A percentile compares a stretch with the other conserved stretches of the same genome.
These are phyloP conservation scores for Achatina immaculata DNA, from an alignment of 1,140 invertebrate species.

Conservation along the genomic window DNA sequence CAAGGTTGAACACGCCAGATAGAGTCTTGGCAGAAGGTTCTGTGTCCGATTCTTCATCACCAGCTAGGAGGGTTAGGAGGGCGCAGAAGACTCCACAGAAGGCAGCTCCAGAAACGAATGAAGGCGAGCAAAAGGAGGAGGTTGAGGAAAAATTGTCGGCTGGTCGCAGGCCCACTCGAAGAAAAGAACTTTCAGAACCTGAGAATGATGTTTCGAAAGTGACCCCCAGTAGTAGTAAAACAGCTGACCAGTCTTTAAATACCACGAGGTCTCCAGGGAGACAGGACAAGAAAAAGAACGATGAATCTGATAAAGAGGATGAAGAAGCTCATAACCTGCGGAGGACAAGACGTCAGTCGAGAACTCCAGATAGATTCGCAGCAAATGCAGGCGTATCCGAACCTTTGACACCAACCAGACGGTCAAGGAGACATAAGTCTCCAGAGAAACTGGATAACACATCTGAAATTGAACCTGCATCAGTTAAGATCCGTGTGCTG, in stretches of 20 bases:
- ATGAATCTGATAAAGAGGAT: not conserved
- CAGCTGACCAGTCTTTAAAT: not conserved
- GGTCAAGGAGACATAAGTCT: not conserved
- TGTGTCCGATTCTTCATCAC: not conserved
- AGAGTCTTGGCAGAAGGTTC: too few species aligned
- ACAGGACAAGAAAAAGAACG: not conserved
- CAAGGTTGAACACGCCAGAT: not conserved
- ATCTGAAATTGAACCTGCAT: not conserved
- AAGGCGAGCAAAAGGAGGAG: not conserved
- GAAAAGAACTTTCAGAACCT: not conserved
- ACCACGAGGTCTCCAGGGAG: not conserved
- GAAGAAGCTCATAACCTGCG: not conserved
- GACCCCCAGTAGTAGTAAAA: not conserved
- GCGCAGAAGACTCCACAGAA: not conserved
- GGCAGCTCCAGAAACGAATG: not conserved
- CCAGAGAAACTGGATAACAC: constrained; percentile 6
- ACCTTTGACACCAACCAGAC: constrained; percentile 19
- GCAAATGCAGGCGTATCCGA: not conserved
- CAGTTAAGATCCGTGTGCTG: not conserved
- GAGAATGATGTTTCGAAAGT: not conserved
- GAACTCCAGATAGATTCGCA: constrained; percentile 16
- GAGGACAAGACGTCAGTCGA: not conserved
- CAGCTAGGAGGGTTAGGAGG: not conserved
- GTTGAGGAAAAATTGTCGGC: not conserved
- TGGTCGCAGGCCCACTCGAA: not conserved